These are phyloP conservation scores for Gnathonemus echidnorhynchus DNA, from an alignment of 2,113 vertebrate genomes.

Conservation along the genomic window DNA sequence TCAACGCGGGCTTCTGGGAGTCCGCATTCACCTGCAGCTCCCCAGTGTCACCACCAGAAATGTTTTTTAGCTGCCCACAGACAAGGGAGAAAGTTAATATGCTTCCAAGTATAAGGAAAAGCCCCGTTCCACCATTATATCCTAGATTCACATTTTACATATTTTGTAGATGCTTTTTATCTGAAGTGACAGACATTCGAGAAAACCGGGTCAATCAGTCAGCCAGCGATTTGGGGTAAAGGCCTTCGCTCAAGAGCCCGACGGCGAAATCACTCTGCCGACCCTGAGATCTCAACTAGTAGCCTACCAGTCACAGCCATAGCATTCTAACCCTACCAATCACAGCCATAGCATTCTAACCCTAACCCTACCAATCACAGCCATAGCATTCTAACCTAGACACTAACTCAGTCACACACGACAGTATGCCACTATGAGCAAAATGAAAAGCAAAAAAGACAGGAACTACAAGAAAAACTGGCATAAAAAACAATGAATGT, in stretches of 20 bases:
- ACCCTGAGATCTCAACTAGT: neutral
- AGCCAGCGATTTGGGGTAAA: neutral
- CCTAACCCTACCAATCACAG: too few species aligned
- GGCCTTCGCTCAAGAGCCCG: neutral
- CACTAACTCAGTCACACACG: neutral
- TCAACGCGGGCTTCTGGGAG: conserved; percentile 28
- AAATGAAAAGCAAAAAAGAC: neutral
- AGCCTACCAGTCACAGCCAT: neutral
- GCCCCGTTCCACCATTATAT: neutral
- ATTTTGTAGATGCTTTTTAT: neutral
- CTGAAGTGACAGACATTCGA: neutral
- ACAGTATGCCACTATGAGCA: neutral
- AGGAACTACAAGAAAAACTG: neutral
- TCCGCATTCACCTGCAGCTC: neutral
- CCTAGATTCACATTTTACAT: neutral
- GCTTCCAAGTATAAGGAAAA: neutral
- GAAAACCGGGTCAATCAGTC: neutral
- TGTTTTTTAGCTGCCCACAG: conserved; percentile 54
- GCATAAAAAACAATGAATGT: neutral
- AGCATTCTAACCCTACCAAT: too few species aligned
- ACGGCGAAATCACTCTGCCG: neutral
- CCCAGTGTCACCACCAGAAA: conserved; percentile 47
- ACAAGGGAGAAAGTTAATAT: neutral
- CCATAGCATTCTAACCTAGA: too few species aligned
- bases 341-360: neutral